A percentile compares a stretch with the other conserved stretches of the same genome.
Conservation (phyloP, 2,113 vertebrate genomes). For the Scartelaos histophorus region DNA sequence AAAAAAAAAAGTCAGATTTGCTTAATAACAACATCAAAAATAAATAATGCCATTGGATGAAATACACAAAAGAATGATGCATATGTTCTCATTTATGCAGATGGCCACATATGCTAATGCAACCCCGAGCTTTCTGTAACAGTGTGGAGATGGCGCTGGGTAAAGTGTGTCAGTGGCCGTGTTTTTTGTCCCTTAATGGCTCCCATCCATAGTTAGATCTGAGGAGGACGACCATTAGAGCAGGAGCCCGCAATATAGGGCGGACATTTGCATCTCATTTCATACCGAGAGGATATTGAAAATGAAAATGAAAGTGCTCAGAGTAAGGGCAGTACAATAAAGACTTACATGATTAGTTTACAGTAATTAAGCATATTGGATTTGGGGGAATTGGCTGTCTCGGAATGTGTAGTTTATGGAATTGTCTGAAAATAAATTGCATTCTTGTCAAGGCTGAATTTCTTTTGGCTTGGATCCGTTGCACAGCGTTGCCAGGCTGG, state of each 20-base stretch:
- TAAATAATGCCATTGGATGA: neutral
- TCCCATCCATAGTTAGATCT: constrained; percentile 7
- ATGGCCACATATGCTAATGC: neutral
- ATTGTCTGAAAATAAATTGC: neutral
- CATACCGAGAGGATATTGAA: neutral
- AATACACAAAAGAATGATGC: neutral
- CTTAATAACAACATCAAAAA: too few species aligned
- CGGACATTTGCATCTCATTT: constrained; percentile 1
- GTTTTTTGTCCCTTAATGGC: constrained; percentile 16
- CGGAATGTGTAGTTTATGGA: neutral
- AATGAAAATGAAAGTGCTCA: constrained; percentile 1
- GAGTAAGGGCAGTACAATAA: neutral
- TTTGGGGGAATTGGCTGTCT: neutral
- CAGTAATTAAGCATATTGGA: neutral
- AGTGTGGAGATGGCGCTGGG: neutral
- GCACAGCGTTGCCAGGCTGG: too few species aligned
- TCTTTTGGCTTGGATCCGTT: neutral
- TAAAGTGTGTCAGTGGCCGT: neutral
- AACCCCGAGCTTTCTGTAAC: neutral
- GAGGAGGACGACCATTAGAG: constrained; percentile 7
- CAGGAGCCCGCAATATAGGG: neutral
- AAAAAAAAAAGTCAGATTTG: too few species aligned
- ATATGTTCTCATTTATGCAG: neutral
- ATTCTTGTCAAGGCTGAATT: neutral
- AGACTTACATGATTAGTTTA: neutral